phyloP scores from a whole-genome alignment of 2,113 vertebrate genomes.

The Calonectris borealis region DNA sequence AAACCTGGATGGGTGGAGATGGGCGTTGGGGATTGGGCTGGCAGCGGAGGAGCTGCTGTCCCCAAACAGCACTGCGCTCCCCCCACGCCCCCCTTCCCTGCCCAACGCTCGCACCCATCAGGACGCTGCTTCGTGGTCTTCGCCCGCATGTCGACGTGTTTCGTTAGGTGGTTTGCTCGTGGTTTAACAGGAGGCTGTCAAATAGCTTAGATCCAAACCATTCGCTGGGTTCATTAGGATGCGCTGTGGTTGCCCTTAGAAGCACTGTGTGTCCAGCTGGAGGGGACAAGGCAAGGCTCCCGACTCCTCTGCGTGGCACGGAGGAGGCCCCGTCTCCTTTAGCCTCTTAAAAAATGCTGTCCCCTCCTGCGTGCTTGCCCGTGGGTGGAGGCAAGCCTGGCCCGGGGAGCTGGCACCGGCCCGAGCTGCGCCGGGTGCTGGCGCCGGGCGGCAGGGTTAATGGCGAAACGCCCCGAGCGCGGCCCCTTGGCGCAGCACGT shows the following conservation, averaged over 20 bases:
- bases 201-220: not conserved
- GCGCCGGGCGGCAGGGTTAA: not conserved
- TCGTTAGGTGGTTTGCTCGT: not conserved
- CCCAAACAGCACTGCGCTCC: not conserved
- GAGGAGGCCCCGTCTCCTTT: not conserved
- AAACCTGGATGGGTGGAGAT: not conserved
- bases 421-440: not conserved
- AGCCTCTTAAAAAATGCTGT: not conserved
- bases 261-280: not conserved
- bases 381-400: not conserved
- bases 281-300: not conserved
- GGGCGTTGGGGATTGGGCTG: not conserved
- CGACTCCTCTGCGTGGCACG: not conserved
- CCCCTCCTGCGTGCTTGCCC: not conserved
- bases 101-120: rapidly evolving
- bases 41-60: not conserved
- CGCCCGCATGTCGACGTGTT: not conserved
- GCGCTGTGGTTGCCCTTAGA: not conserved
- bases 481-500: not conserved
- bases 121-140: rapidly evolving
- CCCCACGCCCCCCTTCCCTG: not conserved
- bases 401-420: not conserved
- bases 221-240: not conserved
- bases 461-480: not conserved
- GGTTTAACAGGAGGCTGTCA: not conserved